Base-by-base conservation (phyloP, 1,140 invertebrate species). In the Macrosteles quadrilineatus region DNA sequence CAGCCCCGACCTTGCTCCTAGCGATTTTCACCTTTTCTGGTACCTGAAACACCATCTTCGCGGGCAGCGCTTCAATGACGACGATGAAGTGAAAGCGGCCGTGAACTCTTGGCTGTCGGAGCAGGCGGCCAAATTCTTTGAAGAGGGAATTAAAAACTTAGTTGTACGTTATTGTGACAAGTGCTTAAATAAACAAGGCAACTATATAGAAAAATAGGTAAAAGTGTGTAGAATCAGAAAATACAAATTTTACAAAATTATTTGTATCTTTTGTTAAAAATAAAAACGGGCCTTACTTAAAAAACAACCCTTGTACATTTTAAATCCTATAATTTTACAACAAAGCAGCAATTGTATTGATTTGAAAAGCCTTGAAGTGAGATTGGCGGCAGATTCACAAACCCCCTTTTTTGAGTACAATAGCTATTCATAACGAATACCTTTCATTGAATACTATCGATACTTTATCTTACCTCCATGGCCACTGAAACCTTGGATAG, bases 11-110 rank as follows among this genome's bases (percentile, higher is more conserved):
- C 68, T 79, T 19, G 74, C 78, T 14, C 73, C 78, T 4, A 74
- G 71, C 21, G 76, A 79, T 70, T 81, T 74, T 67, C 71, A 76
- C 64, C 67, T 80, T 25, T 80, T 79, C 50, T 17, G 30, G 27
- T 21, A 67, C 43, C 65, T 74, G 50, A 50, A 74, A 53, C 32
- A 40, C 69, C 57, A 29, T 62, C 23, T 62, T 62, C 9, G 43
- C 9, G 32, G n/a, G n/a, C n/a, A n/a, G n/a, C n/a, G n/a, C n/a
- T n/a, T n/a, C n/a, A n/a, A n/a, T n/a, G n/a, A n/a, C n/a, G n/a
- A n/a, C n/a, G n/a, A n/a, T n/a, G n/a, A n/a, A n/a, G n/a, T n/a
- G n/a, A n/a, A n/a, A n/a, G n/a, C n/a, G n/a, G n/a, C n/a, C n/a
- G n/a, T n/a, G 65, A 43, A 43, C 47, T 50, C 47, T 50, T 50